Evolutionary conservation across 1,140 invertebrate genomes (phyloP).

Genomic region (Bombus pyrosoma): DNA sequence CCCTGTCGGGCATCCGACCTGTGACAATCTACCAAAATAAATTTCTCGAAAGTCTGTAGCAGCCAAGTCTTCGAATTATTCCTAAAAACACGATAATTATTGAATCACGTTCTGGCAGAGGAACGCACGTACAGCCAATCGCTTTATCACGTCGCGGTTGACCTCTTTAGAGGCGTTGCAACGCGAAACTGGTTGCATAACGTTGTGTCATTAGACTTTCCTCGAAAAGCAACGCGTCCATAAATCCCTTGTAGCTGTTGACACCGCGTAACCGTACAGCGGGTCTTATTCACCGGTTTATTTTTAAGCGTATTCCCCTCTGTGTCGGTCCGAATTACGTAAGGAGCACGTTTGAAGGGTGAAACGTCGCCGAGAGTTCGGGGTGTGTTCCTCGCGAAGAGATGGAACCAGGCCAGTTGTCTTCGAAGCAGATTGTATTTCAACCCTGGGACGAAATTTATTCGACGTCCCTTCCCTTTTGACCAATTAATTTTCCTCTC

Average conservation of each 20-base stretch:
- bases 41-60: too few species aligned
- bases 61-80: neutral
- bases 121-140: neutral
- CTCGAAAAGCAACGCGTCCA: conserved; percentile 57
- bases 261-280: conserved; percentile 48
- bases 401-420: conserved; percentile 36
- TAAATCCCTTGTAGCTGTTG: conserved; percentile 63
- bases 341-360: conserved; percentile 50
- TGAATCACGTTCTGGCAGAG: neutral
- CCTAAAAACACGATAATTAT: neutral
- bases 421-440: neutral
- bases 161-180: conserved; percentile 18
- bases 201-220: conserved; percentile 64
- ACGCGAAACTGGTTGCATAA: conserved; percentile 50
- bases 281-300: conserved; percentile 64
- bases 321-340: conserved; percentile 40
- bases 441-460: conserved; percentile 8
- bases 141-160: conserved; percentile 11
- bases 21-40: too few species aligned
- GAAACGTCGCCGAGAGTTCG: conserved; percentile 16
- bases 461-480: neutral
- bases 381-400: conserved; percentile 3
- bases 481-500: neutral
- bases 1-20: too few species aligned
- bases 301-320: conserved; percentile 54